phyloP scores from a whole-genome alignment of 1,140 invertebrate species.

The Cylas formicarius region DNA sequence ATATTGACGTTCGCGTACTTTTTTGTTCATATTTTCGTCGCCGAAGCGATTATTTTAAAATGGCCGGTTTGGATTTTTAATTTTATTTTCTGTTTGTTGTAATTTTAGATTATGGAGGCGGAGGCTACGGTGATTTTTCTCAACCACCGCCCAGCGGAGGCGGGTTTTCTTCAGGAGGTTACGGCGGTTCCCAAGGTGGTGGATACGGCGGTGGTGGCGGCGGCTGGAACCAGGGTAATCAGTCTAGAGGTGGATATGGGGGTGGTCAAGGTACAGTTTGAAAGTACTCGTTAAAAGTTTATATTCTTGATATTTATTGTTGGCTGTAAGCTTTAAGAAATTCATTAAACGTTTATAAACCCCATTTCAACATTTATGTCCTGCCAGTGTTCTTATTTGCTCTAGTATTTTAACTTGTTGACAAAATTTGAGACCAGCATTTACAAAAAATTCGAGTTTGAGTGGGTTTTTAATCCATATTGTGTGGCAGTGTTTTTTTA shows the following conservation, averaged over 20 bases:
- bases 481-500: too few relatives aligned
- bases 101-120: too few relatives aligned
- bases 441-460: too few relatives aligned
- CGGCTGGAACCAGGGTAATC: slow-evolving; percentile 5
- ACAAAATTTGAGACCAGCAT: too few relatives aligned
- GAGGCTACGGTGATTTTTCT: slow-evolving; percentile 27
- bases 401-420: too few relatives aligned
- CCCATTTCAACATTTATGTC: neutral
- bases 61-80: too few relatives aligned
- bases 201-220: slow-evolving; percentile 25
- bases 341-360: neutral
- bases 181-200: slow-evolving; percentile 13
- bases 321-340: neutral
- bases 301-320: neutral
- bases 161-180: slow-evolving; percentile 6
- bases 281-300: slow-evolving; percentile 8
- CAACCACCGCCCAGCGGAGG: slow-evolving; percentile 30
- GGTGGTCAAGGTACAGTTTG: slow-evolving; percentile 21
- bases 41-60: too few relatives aligned
- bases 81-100: too few relatives aligned
- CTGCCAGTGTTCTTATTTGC: too few relatives aligned
- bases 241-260: slow-evolving; percentile 26
- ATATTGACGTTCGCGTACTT: too few relatives aligned
- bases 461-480: too few relatives aligned
- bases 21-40: too few relatives aligned